phyloP scores from a whole-genome alignment of 2,888 invertebrate species.

The Chloroclysta siterata region DNA sequence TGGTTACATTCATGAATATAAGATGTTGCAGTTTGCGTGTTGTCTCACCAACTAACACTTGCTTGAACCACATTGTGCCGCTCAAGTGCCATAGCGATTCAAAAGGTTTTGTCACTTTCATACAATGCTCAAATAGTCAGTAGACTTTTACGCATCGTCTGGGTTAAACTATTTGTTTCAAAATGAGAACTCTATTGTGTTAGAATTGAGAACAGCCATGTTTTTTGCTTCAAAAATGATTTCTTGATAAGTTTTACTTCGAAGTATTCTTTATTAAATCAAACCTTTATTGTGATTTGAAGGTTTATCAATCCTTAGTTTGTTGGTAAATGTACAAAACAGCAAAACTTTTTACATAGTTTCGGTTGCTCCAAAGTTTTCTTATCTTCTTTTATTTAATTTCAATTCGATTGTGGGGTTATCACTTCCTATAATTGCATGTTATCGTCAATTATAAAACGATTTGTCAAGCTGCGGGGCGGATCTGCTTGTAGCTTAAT shows the following conservation, averaged over 20 bases:
- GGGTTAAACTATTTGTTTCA: not conserved
- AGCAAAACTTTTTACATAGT: not conserved
- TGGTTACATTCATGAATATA: conserved; percentile 70
- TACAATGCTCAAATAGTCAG: conserved; percentile 30
- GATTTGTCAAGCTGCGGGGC: conserved; percentile 49
- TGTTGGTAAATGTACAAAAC: not conserved
- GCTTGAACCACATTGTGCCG: conserved; percentile 47
- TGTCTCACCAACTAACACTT: conserved; percentile 66
- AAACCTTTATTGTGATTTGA: no score
- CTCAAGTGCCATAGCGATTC: conserved; percentile 60
- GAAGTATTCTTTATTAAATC: not conserved
- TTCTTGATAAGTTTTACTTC: not conserved
- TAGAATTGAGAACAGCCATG: not conserved
- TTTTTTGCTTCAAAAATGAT: not conserved
- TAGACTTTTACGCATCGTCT: conserved; percentile 12
- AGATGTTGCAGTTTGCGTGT: conserved; percentile 66
- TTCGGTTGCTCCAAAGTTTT: not conserved
- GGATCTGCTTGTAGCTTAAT: conserved; percentile 36
- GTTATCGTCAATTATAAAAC: conserved; percentile 46
- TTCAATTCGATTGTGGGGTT: conserved; percentile 15
- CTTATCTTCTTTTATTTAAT: not conserved
- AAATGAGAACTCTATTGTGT: not conserved
- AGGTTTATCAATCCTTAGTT: no score
- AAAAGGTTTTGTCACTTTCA: conserved; percentile 40
- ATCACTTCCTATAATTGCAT: conserved; percentile 35